Percentiles rank a stretch among this genome's conserved stretches.
phyloP scores from a whole-genome alignment of 2,113 vertebrate species.

The Cyanistes caeruleus region DNA sequence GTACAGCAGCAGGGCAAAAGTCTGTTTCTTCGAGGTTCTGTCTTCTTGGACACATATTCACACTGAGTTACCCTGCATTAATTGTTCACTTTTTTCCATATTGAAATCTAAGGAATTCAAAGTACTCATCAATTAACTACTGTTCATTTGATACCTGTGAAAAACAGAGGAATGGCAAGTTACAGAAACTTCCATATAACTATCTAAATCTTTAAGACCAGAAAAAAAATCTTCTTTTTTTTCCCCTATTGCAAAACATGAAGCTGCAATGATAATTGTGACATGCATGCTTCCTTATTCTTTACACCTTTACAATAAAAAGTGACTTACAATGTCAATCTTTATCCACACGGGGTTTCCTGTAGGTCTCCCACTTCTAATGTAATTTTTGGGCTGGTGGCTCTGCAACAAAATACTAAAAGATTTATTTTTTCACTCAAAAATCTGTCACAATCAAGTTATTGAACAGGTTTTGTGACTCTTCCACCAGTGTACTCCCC shows the following conservation, averaged over 20 bases:
- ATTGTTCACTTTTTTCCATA: not conserved
- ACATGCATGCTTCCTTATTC: not conserved
- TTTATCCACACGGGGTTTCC: not conserved
- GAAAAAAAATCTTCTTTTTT: not conserved
- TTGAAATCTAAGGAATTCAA: not conserved
- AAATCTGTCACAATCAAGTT: not conserved
- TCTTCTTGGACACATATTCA: not conserved
- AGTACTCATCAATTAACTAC: not conserved
- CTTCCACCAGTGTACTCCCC: not conserved
- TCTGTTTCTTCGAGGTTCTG: not conserved
- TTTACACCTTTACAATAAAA: not conserved
- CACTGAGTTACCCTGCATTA: not conserved
- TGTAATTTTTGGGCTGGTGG: not conserved
- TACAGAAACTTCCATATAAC: not conserved
- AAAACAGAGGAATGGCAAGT: not conserved
- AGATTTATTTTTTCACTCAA: not conserved
- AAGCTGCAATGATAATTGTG: not conserved
- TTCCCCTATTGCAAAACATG: not conserved
- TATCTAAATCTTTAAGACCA: not conserved
- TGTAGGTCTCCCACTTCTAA: not conserved
- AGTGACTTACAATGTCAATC: not conserved
- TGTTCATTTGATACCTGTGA: not conserved
- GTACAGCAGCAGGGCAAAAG: not conserved
- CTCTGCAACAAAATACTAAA: not conserved
- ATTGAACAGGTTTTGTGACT: not conserved